Base-by-base conservation (phyloP, 2,113 vertebrate genomes). In the Esox niger region DNA sequence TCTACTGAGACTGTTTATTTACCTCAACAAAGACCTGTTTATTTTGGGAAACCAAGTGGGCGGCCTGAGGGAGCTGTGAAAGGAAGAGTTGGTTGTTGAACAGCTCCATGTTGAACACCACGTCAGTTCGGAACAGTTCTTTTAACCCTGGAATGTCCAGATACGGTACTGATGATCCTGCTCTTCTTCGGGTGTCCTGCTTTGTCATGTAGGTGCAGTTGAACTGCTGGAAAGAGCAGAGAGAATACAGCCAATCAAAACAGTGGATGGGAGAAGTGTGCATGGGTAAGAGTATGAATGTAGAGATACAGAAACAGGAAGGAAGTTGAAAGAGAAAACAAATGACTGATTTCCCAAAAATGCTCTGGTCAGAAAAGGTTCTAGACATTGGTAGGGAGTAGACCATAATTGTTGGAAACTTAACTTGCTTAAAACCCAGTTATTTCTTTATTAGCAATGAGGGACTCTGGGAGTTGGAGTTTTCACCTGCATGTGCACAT, bases 21-120 rank as follows among this genome's bases (percentile, higher is more conserved):
- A 99, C 97, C 95, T 97, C 94, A 21, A 98, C 97, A 62, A 91
- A 95, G 82, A 99, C 54, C 27, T 86, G 86, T 56, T 91, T 86
- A 6, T 95, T 93, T 70, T 95, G 92, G 2, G 88, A 82, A 71
- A 96, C 86, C 0, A 91, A 91, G 86, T 89, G 91, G 80, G 95
- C 87, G 20, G 89, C 86, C 74, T 94, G 93, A 2, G 86, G 82
- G 1, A 90, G 88, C 0, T 93, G 91, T 56, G 69, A 71, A 25
- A 64, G 76, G 77, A 93, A 92, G 9, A 90, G 86, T 61, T 89
- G 87, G 0, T 90, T 93, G 84, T 87, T 82, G 63, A 92, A 95
- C 21, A 98, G 81, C 46, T 98, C 94, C 94, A 98, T 94, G 69
- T 73, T 92, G 82, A 96, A 96, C 8, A 91, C 91, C 60, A 93